These are phyloP conservation scores for Lithobius niger DNA, from an alignment of 1,140 invertebrate genomes.

Conservation along the genomic window DNA sequence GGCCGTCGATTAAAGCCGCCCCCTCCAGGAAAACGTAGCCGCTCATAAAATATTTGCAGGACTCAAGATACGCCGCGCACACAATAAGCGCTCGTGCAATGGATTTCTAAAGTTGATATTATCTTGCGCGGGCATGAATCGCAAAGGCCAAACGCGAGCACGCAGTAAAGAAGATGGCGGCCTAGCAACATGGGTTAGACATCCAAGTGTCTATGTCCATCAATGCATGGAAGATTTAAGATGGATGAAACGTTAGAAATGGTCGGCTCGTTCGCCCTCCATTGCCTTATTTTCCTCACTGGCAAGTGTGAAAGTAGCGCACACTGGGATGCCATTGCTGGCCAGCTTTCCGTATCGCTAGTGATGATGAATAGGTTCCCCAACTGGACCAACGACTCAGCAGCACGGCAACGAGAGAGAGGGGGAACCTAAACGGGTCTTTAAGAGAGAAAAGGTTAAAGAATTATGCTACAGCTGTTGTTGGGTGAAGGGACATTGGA, in stretches of 20 bases:
- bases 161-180: too few species aligned
- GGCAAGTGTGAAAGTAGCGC: constrained; percentile 4
- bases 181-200: too few species aligned
- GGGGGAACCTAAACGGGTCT: not conserved
- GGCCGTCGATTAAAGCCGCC: too few species aligned
- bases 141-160: too few species aligned
- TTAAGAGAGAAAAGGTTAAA: not conserved
- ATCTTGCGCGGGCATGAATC: too few species aligned
- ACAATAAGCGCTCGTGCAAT: too few species aligned
- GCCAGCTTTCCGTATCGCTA: constrained; percentile 3
- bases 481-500: not conserved
- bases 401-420: not conserved
- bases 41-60: too few species aligned
- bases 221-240: not conserved
- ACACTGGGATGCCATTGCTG: not conserved
- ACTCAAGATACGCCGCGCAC: too few species aligned
- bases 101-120: too few species aligned
- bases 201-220: not conserved
- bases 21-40: too few species aligned
- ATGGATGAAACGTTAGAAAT: not conserved
- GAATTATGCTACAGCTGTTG: too few species aligned
- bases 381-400: not conserved
- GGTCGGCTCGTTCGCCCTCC: not conserved
- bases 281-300: constrained; percentile 7
- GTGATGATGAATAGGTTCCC: constrained; percentile 2